Evolutionary conservation across 30 jellyfish, hydroid and myxozoan species (phyloP).

Genomic region (Pseudorhiza aurosa): DNA sequence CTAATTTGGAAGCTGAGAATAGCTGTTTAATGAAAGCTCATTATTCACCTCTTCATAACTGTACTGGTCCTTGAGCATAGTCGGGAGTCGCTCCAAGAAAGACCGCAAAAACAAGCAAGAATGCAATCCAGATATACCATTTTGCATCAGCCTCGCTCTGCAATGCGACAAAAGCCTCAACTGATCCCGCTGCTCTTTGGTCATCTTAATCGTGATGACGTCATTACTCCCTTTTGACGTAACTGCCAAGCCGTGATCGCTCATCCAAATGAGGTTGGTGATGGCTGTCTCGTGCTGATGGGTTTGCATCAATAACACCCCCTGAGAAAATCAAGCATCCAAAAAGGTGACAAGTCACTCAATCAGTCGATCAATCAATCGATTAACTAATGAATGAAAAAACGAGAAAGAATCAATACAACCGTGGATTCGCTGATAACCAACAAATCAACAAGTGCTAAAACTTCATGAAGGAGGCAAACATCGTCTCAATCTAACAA

Average conservation of each 20-base stretch:
- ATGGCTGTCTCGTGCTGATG: constrained; percentile 47
- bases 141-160: constrained; percentile 49
- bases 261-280: constrained; percentile 67
- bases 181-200: constrained; percentile 45
- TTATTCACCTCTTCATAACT: constrained; percentile 77
- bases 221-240: constrained; percentile 61
- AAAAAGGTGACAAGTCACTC: too few species aligned
- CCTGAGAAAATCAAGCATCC: too few species aligned
- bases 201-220: constrained; percentile 33
- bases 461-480: too few species aligned
- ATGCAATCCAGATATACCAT: constrained; percentile 50
- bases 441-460: too few species aligned
- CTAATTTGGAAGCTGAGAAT: too few species aligned
- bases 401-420: too few species aligned
- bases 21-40: not conserved
- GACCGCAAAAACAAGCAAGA: constrained; percentile 43
- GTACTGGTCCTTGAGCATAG: constrained; percentile 74
- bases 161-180: constrained; percentile 67
- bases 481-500: too few species aligned
- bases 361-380: too few species aligned
- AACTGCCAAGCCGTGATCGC: constrained; percentile 66
- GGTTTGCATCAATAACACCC: constrained; percentile 40
- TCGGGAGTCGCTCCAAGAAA: constrained; percentile 65
- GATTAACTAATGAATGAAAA: too few species aligned
- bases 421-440: too few species aligned